phyloP scores from a whole-genome alignment of 1,140 invertebrate genomes.

The Euschistus heros region DNA sequence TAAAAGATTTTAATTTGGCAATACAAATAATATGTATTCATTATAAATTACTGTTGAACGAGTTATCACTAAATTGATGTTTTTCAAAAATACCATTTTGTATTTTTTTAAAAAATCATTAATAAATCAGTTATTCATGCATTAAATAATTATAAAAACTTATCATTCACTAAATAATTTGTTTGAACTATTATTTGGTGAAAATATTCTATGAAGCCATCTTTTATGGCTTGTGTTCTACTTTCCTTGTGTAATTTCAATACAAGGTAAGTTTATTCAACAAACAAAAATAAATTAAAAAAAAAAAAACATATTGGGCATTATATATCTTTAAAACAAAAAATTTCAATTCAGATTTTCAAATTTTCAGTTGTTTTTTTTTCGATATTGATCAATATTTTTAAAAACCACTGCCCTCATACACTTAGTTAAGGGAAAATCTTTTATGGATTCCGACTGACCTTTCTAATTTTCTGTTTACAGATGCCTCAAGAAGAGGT shows the following conservation, averaged over 20 bases:
- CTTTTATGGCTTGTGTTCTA: not conserved
- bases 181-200: constrained; percentile 1
- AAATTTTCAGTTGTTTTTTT: not conserved
- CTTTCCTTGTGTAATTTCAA: not conserved
- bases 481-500: constrained; percentile 42
- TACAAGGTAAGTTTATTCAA: constrained; percentile 1
- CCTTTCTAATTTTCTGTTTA: constrained; percentile 29
- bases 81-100: too few species aligned
- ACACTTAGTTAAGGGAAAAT: not conserved
- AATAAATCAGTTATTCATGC: too few species aligned
- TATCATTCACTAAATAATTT: too few species aligned
- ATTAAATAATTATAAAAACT: too few species aligned
- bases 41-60: too few species aligned
- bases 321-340: not conserved
- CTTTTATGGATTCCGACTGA: not conserved
- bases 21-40: too few species aligned
- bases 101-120: too few species aligned
- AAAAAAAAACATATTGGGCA: not conserved
- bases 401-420: not conserved
- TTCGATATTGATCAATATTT: not conserved
- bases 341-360: not conserved
- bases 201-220: not conserved
- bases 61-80: too few species aligned
- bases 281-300: not conserved
- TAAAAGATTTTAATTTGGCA: too few species aligned